Conservation (phyloP, 1,140 invertebrate species). For the Campoletis sonorensis region DNA sequence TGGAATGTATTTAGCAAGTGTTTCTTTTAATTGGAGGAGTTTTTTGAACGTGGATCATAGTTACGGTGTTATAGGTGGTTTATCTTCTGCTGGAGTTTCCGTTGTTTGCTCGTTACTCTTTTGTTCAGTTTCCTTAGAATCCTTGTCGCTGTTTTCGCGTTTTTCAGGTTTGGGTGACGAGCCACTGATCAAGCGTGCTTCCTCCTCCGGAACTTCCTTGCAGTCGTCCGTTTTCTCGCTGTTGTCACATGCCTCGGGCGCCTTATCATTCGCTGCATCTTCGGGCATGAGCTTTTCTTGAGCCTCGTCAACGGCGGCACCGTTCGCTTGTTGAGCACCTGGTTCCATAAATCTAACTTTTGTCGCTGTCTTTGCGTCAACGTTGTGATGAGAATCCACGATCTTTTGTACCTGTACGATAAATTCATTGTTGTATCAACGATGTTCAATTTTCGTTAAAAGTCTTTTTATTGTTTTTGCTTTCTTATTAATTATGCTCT, state of each 20-base stretch:
- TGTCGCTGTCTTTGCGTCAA: conserved; percentile 85
- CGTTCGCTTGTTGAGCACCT: conserved; percentile 65
- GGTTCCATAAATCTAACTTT: conserved; percentile 93
- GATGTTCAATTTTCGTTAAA: neutral
- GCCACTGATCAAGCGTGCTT: conserved; percentile 59
- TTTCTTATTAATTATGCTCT: neutral
- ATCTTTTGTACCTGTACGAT: conserved; percentile 89
- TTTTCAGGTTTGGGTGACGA: conserved; percentile 66
- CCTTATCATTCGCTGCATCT: conserved; percentile 59
- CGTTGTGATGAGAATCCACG: conserved; percentile 90
- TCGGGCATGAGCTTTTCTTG: conserved; percentile 66
- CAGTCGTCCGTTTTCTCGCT: conserved; percentile 55
- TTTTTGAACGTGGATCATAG: conserved; percentile 46
- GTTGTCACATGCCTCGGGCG: conserved; percentile 52
- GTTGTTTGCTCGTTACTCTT: conserved; percentile 65
- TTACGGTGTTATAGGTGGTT: conserved; percentile 79
- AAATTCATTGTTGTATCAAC: conserved; percentile 44
- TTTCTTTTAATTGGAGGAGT: conserved; percentile 23
- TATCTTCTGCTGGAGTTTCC: conserved; percentile 65
- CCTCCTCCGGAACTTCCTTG: conserved; percentile 61
- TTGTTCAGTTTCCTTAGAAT: conserved; percentile 65
- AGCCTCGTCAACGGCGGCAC: conserved; percentile 58
- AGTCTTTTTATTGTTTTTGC: conserved; percentile 17
- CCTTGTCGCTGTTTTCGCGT: conserved; percentile 68
- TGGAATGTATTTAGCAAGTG: neutral